Base-by-base conservation (phyloP, 2,113 vertebrate species). In the Sialia sialis region DNA sequence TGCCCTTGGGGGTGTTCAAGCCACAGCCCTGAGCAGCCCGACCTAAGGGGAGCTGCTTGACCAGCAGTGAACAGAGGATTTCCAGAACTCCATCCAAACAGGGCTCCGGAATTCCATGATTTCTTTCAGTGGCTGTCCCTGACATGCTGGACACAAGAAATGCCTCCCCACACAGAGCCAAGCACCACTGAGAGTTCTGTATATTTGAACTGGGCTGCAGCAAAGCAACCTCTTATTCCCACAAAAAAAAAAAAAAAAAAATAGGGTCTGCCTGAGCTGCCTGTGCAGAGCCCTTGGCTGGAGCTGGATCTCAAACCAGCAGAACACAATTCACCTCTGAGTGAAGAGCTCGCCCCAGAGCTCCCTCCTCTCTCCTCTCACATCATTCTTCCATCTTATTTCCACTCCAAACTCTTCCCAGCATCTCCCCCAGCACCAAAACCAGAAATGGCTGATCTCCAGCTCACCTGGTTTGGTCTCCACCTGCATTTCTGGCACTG, bases 81-180 rank as follows among this genome's bases (percentile, higher is more conserved):
- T 67, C 60, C 72, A 86, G 62, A 62, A 51, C 54, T 60, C 60
- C 51, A 20, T 29, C 62, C 72, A 70, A 3, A 7, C 56, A 48
- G 25, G 8, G 10, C 30, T 54, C 86, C 68, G 68, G 10, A 54
- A 44, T n/a, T 38, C 62, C 20, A 39, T 39, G 39, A 39, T 39
- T 39, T 11, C 39, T 38, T 34, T 17, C 73, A 29, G 46, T 7
- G 30, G n/a, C 11, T 41, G 9, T 11, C 48, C 41, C 46, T 30
- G 22, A n/a, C 20, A 7, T 0, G 2, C 56, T 34, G 39, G 39
- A 39, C 39, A 34, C 26, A 4, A 1, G 23, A 46, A 59, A 51
- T 13, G 4, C 16, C 13, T 69, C 41, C 49, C 18, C n/a, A 49
- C 8, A 5, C 4, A 26, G 11, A 66, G 55, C 36, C 52, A 43